Conservation (phyloP, 1,140 invertebrate species). For the Lordiphosa clarofinis region DNA sequence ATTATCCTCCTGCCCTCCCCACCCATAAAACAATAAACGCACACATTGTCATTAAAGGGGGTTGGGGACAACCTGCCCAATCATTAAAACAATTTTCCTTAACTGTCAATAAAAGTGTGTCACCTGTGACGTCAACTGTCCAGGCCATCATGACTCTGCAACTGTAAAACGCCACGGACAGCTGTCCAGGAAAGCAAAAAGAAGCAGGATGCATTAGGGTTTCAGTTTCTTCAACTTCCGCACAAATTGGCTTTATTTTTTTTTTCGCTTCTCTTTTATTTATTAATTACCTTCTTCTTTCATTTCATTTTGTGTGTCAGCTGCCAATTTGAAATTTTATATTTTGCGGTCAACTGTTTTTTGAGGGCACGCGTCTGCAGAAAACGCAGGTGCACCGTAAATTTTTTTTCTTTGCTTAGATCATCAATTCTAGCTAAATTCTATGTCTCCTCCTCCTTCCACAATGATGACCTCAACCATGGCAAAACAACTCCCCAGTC, state of each 20-base stretch:
- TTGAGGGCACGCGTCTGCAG: slow-evolving; percentile 41
- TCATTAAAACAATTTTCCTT: neutral
- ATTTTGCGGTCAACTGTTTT: slow-evolving; percentile 41
- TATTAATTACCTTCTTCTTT: slow-evolving; percentile 58
- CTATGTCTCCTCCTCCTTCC: slow-evolving; percentile 1
- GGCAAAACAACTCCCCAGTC: slow-evolving; percentile 3
- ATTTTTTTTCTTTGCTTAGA: no score
- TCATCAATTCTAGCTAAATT: slow-evolving; percentile 36
- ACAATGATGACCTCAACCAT: slow-evolving; percentile 40
- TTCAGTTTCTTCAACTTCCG: slow-evolving; percentile 35
- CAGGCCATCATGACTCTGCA: slow-evolving; percentile 18
- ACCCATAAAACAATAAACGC: slow-evolving; percentile 68
- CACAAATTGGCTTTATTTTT: no score
- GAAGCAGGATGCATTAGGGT: slow-evolving; percentile 44
- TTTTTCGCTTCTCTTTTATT: slow-evolving; percentile 4
- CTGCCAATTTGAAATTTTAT: slow-evolving; percentile 65
- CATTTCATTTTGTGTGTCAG: slow-evolving; percentile 48
- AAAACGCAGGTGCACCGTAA: slow-evolving; percentile 52
- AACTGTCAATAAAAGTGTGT: slow-evolving; percentile 44
- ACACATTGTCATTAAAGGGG: slow-evolving; percentile 33
- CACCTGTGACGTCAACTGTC: slow-evolving; percentile 36
- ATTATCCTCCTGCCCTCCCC: slow-evolving; percentile 17
- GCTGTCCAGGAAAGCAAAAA: slow-evolving; percentile 15
- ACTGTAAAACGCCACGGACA: slow-evolving; percentile 9
- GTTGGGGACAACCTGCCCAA: no score